phyloP scores from a whole-genome alignment of 2,113 vertebrate species.

The human (Homo sapiens) region DNA sequence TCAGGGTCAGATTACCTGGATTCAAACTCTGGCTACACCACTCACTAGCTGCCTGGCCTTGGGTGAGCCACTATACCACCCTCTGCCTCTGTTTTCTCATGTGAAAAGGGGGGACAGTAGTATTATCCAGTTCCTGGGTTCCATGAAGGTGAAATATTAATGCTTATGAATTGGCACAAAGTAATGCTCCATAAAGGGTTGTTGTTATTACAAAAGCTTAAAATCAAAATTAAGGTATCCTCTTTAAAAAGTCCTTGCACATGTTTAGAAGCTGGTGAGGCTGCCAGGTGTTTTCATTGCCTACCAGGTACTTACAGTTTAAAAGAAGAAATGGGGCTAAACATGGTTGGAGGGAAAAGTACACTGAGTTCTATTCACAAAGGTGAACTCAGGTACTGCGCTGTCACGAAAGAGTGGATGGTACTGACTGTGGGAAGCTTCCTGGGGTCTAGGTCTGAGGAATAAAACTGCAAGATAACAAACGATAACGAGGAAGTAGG shows the following conservation, averaged over 20 bases:
- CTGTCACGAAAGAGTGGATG: neutral
- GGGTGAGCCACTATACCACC: neutral
- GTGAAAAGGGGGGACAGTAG: neutral
- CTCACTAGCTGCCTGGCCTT: neutral
- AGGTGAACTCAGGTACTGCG: neutral
- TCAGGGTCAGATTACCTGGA: neutral
- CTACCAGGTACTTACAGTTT: neutral
- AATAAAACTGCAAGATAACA: neutral
- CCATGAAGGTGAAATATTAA: neutral
- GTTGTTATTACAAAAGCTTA: neutral
- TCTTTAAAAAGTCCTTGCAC: neutral
- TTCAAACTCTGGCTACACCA: neutral
- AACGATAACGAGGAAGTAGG: conserved; percentile 1
- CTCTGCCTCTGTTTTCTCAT: neutral
- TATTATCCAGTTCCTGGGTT: too few relatives aligned
- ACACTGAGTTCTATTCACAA: neutral
- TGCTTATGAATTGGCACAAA: neutral
- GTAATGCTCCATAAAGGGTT: neutral
- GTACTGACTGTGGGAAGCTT: neutral
- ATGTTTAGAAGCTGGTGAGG: neutral
- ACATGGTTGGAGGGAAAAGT: neutral
- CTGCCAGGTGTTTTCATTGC: neutral
- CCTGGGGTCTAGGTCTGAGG: neutral
- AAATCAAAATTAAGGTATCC: neutral
- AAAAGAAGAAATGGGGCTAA: neutral